These are phyloP conservation scores for Mormyrops attenuatus DNA, from an alignment of 2,797 vertebrate species.

Conservation along the genomic window DNA sequence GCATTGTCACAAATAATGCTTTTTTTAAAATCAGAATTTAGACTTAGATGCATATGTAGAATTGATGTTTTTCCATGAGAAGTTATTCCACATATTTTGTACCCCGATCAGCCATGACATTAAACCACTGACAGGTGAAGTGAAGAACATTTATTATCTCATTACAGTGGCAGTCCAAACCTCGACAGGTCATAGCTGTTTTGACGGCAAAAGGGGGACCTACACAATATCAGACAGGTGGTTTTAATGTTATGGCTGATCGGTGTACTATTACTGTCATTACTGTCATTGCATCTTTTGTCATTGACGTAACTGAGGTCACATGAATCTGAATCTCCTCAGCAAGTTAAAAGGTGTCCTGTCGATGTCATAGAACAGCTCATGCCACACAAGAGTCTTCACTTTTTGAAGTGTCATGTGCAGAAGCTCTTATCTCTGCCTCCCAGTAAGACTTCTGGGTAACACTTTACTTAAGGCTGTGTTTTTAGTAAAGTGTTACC, in stretches of 20 bases:
- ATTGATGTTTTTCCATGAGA: not conserved
- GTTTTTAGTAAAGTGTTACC: not conserved
- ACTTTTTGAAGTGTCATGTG: not conserved
- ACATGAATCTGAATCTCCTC: not conserved
- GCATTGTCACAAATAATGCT: not conserved
- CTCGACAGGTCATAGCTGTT: not conserved
- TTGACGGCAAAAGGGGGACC: not conserved
- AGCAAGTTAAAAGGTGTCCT: not conserved
- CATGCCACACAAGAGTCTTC: not conserved
- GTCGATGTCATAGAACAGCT: not conserved
- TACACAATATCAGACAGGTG: not conserved
- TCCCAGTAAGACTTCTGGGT: not conserved
- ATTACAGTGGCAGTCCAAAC: not conserved
- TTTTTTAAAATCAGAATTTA: not conserved
- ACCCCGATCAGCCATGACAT: not conserved
- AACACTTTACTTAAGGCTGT: not conserved
- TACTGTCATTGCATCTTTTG: not conserved
- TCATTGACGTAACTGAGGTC: not conserved
- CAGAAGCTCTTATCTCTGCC: not conserved
- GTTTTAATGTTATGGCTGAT: not conserved
- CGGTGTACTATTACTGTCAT: not conserved
- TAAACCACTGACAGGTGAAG: not conserved
- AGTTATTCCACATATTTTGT: not conserved
- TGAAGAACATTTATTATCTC: not conserved
- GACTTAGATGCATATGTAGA: not conserved